Conservation (phyloP, 2,797 vertebrate species). For the Numenius phaeopus region DNA sequence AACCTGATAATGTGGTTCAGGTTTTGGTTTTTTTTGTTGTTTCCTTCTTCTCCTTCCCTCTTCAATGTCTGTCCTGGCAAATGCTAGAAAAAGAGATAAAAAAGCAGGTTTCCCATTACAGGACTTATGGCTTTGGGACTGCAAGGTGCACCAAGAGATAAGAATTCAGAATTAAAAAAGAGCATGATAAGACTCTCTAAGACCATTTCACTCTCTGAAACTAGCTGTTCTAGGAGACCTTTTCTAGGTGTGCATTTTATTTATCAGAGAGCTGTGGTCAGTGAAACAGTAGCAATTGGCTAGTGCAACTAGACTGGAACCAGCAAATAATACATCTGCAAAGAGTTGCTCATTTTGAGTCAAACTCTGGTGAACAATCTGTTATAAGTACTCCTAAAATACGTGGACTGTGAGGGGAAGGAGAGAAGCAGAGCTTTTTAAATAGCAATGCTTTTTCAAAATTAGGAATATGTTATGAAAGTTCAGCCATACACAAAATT, state of each 20-base stretch:
- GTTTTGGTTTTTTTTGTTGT: not conserved
- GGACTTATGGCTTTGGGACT: slow-evolving; percentile 71
- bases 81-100: slow-evolving; percentile 46
- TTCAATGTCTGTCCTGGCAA: slow-evolving; percentile 43
- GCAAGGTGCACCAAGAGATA: slow-evolving; percentile 80
- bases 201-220: slow-evolving; percentile 69
- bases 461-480: not conserved
- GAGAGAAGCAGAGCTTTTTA: not conserved
- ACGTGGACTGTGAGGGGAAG: not conserved
- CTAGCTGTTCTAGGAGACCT: slow-evolving; percentile 64
- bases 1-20: not conserved
- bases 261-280: slow-evolving; percentile 49
- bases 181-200: slow-evolving; percentile 73
- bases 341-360: slow-evolving; percentile 15
- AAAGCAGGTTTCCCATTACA: slow-evolving; percentile 70
- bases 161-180: slow-evolving; percentile 76
- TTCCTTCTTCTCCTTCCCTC: not conserved
- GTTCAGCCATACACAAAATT: not conserved
- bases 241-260: slow-evolving; percentile 49
- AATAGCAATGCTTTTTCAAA: not conserved
- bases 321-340: slow-evolving; percentile 1
- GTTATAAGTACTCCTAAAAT: not conserved
- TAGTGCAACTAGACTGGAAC: slow-evolving; percentile 35
- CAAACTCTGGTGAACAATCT: slow-evolving; percentile 7
- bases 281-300: slow-evolving; percentile 46